A percentile compares a stretch with the other conserved stretches of the same genome.
phyloP scores from a whole-genome alignment of 2,797 vertebrate genomes.

The Scolopax rusticola region DNA sequence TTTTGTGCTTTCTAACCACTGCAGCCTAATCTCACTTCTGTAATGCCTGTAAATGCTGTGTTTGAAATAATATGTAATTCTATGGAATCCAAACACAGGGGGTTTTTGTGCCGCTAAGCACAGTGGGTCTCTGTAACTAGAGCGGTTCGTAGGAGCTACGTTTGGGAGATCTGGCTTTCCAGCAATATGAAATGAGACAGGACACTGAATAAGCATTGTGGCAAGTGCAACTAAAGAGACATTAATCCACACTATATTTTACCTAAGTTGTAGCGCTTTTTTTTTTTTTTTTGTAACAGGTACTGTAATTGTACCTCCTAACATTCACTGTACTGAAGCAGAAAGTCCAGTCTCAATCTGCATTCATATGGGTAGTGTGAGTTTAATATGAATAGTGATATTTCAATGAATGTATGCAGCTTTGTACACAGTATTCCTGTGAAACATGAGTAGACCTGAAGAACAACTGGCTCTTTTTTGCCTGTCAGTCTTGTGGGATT shows the following conservation, averaged over 20 bases:
- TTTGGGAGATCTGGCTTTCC: neutral
- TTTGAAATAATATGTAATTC: neutral
- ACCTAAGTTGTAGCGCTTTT: neutral
- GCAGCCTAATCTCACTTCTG: neutral
- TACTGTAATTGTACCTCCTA: neutral
- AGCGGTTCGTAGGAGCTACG: neutral
- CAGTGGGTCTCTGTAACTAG: neutral
- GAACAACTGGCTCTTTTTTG: neutral
- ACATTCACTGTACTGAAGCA: neutral
- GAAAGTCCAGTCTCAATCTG: neutral
- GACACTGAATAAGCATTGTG: neutral
- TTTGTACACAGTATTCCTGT: neutral
- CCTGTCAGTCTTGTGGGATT: neutral
- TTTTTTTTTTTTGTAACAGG: neutral
- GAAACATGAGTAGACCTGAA: neutral
- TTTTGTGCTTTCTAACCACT: constrained; percentile 4
- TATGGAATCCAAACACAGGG: neutral
- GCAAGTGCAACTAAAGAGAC: neutral
- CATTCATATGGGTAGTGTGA: neutral
- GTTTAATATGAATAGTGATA: neutral
- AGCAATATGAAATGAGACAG: neutral
- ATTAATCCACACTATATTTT: neutral
- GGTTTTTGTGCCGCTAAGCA: neutral
- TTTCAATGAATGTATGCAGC: neutral
- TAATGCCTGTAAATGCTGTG: neutral